Evolutionary conservation across 2,888 invertebrate genomes (phyloP).

Genomic region (Acanthoscelides obtectus): DNA sequence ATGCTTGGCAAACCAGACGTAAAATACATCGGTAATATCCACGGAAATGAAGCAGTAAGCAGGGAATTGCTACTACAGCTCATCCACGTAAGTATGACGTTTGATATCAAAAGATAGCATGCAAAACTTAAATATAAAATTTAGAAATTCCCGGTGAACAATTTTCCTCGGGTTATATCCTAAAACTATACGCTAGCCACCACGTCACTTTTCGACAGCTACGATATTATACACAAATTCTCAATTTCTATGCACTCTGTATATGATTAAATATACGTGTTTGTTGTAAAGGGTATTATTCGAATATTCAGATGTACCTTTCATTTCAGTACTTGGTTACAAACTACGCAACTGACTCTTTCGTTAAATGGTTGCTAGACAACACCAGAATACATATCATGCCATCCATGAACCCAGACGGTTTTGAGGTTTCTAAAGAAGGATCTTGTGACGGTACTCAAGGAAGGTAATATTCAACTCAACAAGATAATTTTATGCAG

Average conservation of each 20-base stretch:
- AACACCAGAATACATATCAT: slow-evolving; percentile 94
- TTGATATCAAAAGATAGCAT: not conserved
- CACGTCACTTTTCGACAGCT: too few relatives aligned
- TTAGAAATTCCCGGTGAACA: too few relatives aligned
- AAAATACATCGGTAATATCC: slow-evolving; percentile 94
- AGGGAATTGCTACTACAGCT: slow-evolving; percentile 89
- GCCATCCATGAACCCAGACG: slow-evolving; percentile 99
- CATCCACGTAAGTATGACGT: slow-evolving; percentile 61
- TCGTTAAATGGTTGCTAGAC: slow-evolving; percentile 86
- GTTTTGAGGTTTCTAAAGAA: slow-evolving; percentile 87
- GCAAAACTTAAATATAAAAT: not conserved
- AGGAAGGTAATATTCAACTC: slow-evolving; percentile 83
- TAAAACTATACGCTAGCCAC: too few relatives aligned
- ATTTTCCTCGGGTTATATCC: too few relatives aligned
- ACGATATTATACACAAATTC: too few relatives aligned
- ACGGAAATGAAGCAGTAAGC: slow-evolving; percentile 96
- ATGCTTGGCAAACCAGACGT: slow-evolving; percentile 96
- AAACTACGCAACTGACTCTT: slow-evolving; percentile 76
- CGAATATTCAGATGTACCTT: not conserved
- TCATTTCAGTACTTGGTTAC: slow-evolving; percentile 73
- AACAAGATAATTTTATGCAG: too few relatives aligned
- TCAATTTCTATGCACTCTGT: too few relatives aligned
- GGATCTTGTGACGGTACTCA: slow-evolving; percentile 83
- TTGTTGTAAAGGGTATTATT: too few relatives aligned
- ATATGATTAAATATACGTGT: too few relatives aligned